Evolutionary conservation across 2,888 invertebrate species (phyloP).

Genomic region (Anagyrus pseudococci): DNA sequence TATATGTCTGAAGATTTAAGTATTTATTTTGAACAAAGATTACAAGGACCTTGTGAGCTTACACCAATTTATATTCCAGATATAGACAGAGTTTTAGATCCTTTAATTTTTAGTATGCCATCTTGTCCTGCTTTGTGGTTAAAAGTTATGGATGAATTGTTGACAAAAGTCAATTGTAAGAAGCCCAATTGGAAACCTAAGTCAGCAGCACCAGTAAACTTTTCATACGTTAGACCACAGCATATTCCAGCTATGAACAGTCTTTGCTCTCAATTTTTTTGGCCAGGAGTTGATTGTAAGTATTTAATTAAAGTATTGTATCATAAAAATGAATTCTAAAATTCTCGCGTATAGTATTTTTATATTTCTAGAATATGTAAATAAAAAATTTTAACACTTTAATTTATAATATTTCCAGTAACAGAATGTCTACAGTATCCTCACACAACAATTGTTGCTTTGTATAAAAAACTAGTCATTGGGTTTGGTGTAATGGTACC

Average conservation of each 20-base stretch:
- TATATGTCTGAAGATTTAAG: constrained; percentile 49
- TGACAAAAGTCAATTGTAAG: constrained; percentile 64
- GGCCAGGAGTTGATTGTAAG: constrained; percentile 92
- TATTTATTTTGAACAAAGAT: constrained; percentile 56
- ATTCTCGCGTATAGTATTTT: background rate
- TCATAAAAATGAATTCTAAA: background rate
- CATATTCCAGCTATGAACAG: constrained; percentile 88
- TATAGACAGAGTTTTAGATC: constrained; percentile 77
- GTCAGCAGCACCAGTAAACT: constrained; percentile 74
- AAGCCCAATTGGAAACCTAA: constrained; percentile 60
- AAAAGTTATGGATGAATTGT: constrained; percentile 71
- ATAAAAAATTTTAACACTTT: constrained; percentile 58
- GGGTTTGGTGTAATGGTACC: constrained; percentile 93
- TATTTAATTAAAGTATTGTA: constrained; percentile 40
- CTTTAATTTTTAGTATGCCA: constrained; percentile 76
- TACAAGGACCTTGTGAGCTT: constrained; percentile 66
- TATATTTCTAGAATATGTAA: constrained; percentile 5
- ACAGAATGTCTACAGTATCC: constrained; percentile 90
- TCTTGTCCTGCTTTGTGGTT: constrained; percentile 70
- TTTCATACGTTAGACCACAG: constrained; percentile 85
- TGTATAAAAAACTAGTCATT: constrained; percentile 81
- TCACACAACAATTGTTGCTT: constrained; percentile 88
- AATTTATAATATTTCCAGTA: constrained; percentile 66
- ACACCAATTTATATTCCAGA: constrained; percentile 73
- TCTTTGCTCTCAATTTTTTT: constrained; percentile 83